These are phyloP conservation scores for Bombus polaris DNA, from an alignment of 1,140 invertebrate species.

Conservation along the genomic window DNA sequence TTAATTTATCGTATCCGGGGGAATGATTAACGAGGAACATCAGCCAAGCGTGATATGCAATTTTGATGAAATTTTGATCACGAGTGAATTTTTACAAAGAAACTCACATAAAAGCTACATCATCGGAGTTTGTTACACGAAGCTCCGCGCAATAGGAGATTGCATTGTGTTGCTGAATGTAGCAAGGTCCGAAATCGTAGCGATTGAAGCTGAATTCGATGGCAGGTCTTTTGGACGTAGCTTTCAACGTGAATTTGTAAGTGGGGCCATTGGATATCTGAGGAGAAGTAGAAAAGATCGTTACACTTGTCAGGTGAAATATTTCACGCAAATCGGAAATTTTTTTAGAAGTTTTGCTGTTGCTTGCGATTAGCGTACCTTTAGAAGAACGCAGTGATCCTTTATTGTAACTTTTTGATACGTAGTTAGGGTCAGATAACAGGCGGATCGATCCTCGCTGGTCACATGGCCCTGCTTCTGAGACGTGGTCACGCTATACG, in stretches of 20 bases:
- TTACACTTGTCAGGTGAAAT: background rate
- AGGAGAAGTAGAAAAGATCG: background rate
- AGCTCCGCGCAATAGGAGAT: conserved; percentile 69
- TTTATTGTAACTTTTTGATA: conserved; percentile 58
- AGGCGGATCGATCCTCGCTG: conserved; percentile 40
- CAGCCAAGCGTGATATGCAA: no score
- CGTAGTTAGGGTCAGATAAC: conserved; percentile 53
- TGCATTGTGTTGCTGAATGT: conserved; percentile 71
- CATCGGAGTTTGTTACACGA: conserved; percentile 75
- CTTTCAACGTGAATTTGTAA: conserved; percentile 75
- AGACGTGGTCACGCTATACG: conserved; percentile 55
- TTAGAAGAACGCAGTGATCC: conserved; percentile 61
- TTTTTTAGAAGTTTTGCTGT: background rate
- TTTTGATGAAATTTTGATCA: no score
- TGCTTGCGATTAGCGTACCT: conserved; percentile 61
- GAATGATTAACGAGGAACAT: no score
- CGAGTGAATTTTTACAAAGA: background rate
- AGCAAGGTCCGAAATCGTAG: conserved; percentile 80
- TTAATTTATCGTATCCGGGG: background rate
- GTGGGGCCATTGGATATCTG: conserved; percentile 79
- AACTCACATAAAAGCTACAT: conserved; percentile 70
- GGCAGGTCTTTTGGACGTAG: conserved; percentile 61
- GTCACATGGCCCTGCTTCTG: conserved; percentile 69
- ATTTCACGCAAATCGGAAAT: background rate
- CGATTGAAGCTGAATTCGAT: conserved; percentile 76